Percentiles rank a stretch among this genome's conserved stretches.
Evolutionary conservation across 2,888 invertebrate genomes (phyloP).

Genomic region (Amblyteles armatorius): DNA sequence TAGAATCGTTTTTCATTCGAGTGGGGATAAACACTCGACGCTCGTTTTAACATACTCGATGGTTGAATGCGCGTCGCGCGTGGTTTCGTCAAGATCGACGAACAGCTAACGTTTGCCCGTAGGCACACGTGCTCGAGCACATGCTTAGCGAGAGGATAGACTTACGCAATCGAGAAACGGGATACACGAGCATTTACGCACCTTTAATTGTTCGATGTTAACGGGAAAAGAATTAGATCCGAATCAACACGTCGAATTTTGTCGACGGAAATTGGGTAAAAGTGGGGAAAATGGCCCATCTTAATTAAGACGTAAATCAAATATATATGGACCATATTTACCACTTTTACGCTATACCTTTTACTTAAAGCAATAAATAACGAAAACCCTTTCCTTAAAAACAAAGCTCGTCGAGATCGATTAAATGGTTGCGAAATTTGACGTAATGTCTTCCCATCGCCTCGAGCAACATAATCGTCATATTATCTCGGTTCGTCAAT

Average conservation of each 20-base stretch:
- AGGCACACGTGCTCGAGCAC: slow-evolving; percentile 45
- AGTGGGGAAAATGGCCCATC: no score
- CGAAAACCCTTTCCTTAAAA: no score
- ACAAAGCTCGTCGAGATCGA: neutral
- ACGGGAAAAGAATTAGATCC: neutral
- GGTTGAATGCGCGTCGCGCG: neutral
- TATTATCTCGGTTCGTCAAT: neutral
- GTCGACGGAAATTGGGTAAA: neutral
- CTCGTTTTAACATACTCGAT: neutral
- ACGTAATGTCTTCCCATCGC: slow-evolving; percentile 37
- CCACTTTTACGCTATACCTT: no score
- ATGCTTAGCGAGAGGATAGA: slow-evolving; percentile 10
- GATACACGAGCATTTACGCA: neutral
- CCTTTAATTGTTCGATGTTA: neutral
- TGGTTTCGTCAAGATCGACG: neutral
- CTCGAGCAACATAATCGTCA: neutral
- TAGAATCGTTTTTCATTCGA: neutral
- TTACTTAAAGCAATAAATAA: no score
- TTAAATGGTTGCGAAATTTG: slow-evolving; percentile 38
- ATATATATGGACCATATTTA: no score
- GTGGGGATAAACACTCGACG: neutral
- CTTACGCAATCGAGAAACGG: slow-evolving; percentile 29
- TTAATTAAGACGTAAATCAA: no score
- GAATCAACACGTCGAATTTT: neutral
- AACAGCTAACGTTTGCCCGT: slow-evolving; percentile 42